Percentiles rank a stretch among this genome's conserved stretches.
phyloP scores from a whole-genome alignment of 2,888 invertebrate genomes.

The Agelastica alni region DNA sequence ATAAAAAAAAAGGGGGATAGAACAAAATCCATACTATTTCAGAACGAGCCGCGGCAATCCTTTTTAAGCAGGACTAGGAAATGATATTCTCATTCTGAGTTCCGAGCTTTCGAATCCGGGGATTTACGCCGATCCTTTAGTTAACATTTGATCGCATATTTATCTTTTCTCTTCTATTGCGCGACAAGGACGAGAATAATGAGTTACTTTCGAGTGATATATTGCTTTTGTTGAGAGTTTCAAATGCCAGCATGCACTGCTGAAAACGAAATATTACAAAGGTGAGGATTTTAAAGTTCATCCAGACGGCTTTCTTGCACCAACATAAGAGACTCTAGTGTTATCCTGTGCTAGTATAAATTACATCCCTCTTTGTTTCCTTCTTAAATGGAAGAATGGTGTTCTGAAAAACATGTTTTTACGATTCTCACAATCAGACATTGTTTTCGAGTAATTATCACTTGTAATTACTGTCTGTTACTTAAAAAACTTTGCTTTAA shows the following conservation, averaged over 20 bases:
- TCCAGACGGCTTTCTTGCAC: not conserved
- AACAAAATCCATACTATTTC: conserved; percentile 50
- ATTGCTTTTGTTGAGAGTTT: conserved; percentile 23
- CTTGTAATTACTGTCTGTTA: too few species aligned
- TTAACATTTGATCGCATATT: conserved; percentile 54
- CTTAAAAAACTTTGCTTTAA: too few species aligned
- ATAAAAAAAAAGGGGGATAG: conserved; percentile 42
- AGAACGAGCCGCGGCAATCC: conserved; percentile 42
- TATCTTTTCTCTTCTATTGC: conserved; percentile 27
- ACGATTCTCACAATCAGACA: too few species aligned
- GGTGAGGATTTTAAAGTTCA: conserved; percentile 23
- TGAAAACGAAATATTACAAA: conserved; percentile 15
- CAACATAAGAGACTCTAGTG: conserved; percentile 1
- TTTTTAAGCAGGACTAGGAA: conserved; percentile 45
- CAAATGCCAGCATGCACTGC: conserved; percentile 11
- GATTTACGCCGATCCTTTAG: conserved; percentile 50
- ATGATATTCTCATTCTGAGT: conserved; percentile 50
- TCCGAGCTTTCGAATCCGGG: conserved; percentile 42
- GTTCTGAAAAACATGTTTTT: too few species aligned
- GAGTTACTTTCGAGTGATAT: conserved; percentile 23
- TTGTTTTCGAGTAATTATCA: too few species aligned
- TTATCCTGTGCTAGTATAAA: not conserved
- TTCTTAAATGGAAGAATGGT: not conserved
- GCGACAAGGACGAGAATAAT: conserved; percentile 28
- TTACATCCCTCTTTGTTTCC: not conserved